Evolutionary conservation across 2,888 invertebrate genomes (phyloP).

Genomic region (Lithophane semibrunnea): DNA sequence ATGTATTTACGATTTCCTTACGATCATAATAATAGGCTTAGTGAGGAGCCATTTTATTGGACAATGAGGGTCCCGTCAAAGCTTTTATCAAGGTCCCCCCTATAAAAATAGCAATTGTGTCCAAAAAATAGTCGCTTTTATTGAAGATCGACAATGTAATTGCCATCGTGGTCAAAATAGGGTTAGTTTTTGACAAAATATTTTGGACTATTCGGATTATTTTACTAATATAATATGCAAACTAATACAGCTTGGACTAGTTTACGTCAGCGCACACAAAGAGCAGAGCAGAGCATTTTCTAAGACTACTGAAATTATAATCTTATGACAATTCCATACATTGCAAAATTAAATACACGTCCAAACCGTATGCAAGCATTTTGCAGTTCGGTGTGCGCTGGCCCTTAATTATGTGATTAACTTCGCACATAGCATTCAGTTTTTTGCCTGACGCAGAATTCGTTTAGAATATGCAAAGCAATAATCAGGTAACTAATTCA

Average conservation of each 20-base stretch:
- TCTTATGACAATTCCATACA: too few species aligned
- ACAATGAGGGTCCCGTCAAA: conserved; percentile 56
- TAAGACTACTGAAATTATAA: too few species aligned
- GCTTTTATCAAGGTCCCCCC: conserved; percentile 41
- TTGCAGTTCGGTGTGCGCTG: too few species aligned
- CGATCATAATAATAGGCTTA: conserved; percentile 72
- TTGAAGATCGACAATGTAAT: conserved; percentile 22
- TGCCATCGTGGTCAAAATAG: conserved; percentile 19
- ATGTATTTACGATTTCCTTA: conserved; percentile 76
- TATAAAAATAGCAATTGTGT: conserved; percentile 46
- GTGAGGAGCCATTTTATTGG: conserved; percentile 65
- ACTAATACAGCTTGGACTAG: background rate
- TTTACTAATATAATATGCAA: background rate
- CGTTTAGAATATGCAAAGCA: background rate
- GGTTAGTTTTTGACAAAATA: background rate
- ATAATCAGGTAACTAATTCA: background rate
- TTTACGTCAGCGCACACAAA: background rate
- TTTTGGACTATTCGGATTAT: background rate
- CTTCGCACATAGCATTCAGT: background rate
- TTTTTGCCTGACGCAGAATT: background rate
- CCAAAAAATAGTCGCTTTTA: conserved; percentile 19
- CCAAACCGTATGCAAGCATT: too few species aligned
- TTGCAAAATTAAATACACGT: too few species aligned
- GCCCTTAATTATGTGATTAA: background rate
- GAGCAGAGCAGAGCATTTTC: too few species aligned